These are phyloP conservation scores for Eupithecia tripunctaria DNA, from an alignment of 2,888 invertebrate genomes.

Conservation along the genomic window DNA sequence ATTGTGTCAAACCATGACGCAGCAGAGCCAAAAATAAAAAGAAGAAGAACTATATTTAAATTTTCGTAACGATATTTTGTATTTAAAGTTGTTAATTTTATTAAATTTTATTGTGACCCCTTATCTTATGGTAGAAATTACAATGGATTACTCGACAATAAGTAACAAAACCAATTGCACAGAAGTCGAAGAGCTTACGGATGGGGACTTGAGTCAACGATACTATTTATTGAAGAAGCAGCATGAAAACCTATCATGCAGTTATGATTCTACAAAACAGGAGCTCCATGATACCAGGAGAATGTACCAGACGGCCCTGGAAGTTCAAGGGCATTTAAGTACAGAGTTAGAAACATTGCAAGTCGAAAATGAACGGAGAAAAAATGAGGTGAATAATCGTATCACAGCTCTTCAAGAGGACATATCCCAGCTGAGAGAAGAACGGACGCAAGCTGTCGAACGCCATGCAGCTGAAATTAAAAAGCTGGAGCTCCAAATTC, in stretches of 20 bases:
- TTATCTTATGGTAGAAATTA: not conserved
- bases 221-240: constrained; percentile 76
- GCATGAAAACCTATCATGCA: constrained; percentile 66
- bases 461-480: constrained; percentile 66
- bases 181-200: constrained; percentile 70
- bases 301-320: constrained; percentile 75
- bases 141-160: constrained; percentile 74
- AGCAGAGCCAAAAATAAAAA: no score
- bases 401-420: constrained; percentile 72
- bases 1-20: no score
- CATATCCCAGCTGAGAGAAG: constrained; percentile 64
- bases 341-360: constrained; percentile 75
- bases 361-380: constrained; percentile 65
- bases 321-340: constrained; percentile 74
- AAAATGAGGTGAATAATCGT: constrained; percentile 62
- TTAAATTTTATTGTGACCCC: not conserved
- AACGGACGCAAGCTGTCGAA: constrained; percentile 65
- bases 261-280: constrained; percentile 73
- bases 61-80: no score
- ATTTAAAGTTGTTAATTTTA: not conserved
- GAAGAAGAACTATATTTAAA: no score
- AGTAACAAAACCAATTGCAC: constrained; percentile 76
- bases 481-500: constrained; percentile 64
- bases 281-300: constrained; percentile 75
- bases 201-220: constrained; percentile 71